Evolutionary conservation across 35 echinoderm and acorn worm genomes (phyloP).

Genomic region (Apostichopus parvimensis): DNA sequence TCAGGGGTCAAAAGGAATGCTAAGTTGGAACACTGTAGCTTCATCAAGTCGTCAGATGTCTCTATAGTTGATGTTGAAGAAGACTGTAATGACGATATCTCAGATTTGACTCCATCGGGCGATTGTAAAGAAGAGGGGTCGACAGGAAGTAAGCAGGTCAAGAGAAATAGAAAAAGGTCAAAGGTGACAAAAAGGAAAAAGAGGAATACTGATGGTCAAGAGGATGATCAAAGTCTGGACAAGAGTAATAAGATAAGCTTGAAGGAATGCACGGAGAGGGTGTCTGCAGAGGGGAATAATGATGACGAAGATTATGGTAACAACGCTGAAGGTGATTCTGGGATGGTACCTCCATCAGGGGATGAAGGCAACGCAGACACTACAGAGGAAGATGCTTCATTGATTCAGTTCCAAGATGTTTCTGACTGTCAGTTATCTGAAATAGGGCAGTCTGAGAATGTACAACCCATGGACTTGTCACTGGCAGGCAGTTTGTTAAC

Average conservation of each 20-base stretch:
- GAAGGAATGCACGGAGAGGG: not conserved
- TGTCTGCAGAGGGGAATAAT: not conserved
- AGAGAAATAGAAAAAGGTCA: not conserved
- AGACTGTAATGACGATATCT: too few species aligned
- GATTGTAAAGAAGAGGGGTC: not conserved
- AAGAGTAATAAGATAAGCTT: not conserved
- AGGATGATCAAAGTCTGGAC: not conserved
- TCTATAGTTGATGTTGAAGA: not conserved
- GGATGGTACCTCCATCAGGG: too few species aligned
- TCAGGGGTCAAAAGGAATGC: not conserved
- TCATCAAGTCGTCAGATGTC: not conserved
- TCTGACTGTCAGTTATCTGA: too few species aligned
- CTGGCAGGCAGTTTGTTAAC: too few species aligned
- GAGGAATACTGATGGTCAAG: not conserved
- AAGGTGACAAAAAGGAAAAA: not conserved
- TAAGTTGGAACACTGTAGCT: not conserved
- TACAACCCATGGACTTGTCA: too few species aligned
- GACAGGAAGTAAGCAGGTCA: not conserved
- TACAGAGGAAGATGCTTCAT: too few species aligned
- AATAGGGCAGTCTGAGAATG: too few species aligned
- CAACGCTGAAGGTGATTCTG: too few species aligned
- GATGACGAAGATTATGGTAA: not conserved
- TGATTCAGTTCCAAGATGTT: too few species aligned
- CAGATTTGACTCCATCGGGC: not conserved
- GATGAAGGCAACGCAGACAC: too few species aligned